These are phyloP conservation scores for Discoglossus pictus DNA, from an alignment of 2,797 vertebrate genomes.

Conservation along the genomic window DNA sequence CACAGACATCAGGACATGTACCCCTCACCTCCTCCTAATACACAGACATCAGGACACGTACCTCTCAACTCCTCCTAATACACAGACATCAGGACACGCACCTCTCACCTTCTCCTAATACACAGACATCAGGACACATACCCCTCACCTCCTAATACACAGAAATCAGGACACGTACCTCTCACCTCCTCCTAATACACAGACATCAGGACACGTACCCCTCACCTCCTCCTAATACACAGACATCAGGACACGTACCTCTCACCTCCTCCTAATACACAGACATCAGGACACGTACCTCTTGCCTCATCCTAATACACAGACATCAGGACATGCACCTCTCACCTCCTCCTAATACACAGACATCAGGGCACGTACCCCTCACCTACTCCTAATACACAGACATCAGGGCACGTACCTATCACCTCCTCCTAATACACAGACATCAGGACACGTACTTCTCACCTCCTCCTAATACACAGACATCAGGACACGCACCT, in stretches of 20 bases:
- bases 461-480: background rate
- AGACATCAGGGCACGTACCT: background rate
- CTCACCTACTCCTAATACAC: background rate
- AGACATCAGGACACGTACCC: background rate
- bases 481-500: background rate
- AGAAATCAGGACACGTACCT: too few relatives aligned
- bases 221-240: background rate
- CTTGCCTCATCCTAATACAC: too few relatives aligned
- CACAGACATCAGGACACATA: background rate
- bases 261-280: background rate
- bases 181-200: background rate
- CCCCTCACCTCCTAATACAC: too few relatives aligned
- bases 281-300: background rate
- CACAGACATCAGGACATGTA: too few relatives aligned
- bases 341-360: background rate
- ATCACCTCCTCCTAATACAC: background rate
- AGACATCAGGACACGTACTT: background rate
- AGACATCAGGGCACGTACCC: background rate
- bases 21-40: background rate
- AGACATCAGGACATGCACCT: too few relatives aligned
- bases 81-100: background rate
- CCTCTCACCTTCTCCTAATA: background rate
- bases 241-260: background rate
- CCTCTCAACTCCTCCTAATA: background rate
- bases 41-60: background rate